Evolutionary conservation across 2,113 vertebrate species (phyloP), one percentile per base, ranked within the genome.

Genomic region (Megaceryle maxima): DNA sequence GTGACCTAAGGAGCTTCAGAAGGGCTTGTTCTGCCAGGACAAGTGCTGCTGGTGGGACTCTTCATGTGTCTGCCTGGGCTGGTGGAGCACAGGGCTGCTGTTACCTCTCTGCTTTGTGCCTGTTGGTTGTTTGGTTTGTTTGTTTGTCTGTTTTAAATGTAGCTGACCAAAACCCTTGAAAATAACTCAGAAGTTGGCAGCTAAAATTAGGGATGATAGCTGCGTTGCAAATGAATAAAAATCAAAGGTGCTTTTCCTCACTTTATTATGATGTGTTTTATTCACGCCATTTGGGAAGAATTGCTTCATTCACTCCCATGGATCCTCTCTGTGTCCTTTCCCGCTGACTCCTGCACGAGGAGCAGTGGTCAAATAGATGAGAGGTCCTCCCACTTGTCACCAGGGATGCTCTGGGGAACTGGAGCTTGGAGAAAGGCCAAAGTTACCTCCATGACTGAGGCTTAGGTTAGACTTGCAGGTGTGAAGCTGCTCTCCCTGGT

Each of bases 401-500:
- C 0, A 1, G 24, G 16, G 33, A 1, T 63, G 48, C 31, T 60
- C 21, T 64, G 41, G 16, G 20, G 41, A 70, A 1, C 41, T 59
- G 74, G 33, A 39, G 8, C 33, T 33, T 64, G 69, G 56, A n/a
- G 77, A 67, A 73, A 10, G 50, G 35, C 24, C 57, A 16, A 83
- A 24, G n/a, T 43, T 43, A 8, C 24, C 56, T 35, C 24, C 1
- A 0, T 29, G 22, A 2, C 1, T 1, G 41, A 68, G 73, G 29
- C 50, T 86, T 7, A 15, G 63, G 26, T 76, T 66, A 31, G 60
- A 5, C 19, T 50, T 14, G 29, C 17, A 14, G 56, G 8, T 44
- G 33, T 62, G 44, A 64, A 43, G 53, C 39, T 0, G 1, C 14
- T 33, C 29, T 88, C 33, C 37, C 9, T 1, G 11, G 48, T 67